Base-by-base conservation (phyloP, 2,888 invertebrate species). In the Doris montereyensis region DNA sequence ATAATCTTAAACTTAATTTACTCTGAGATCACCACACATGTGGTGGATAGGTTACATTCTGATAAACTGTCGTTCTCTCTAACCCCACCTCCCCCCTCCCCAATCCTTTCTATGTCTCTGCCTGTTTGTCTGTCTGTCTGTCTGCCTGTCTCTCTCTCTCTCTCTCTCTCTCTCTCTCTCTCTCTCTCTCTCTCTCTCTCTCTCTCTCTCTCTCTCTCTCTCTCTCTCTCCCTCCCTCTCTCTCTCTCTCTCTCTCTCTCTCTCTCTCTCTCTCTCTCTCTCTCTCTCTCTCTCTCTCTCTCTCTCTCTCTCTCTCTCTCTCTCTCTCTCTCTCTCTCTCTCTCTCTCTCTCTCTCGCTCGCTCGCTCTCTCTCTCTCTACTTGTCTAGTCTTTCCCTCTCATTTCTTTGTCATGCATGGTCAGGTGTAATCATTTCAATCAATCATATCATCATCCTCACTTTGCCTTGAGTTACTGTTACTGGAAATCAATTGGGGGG, bases 241-340 rank as follows among this genome's bases (percentile, higher is more conserved):
- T 52, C 52, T 5, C 41, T 57, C 3, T 2, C 41, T 30, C 68
- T 24, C 75, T 34, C 62, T 62, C 8, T 75, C 75, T 62, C 35
- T 62, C 65, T 32, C 32, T 32, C 4, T 30, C 32, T 30, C 70
- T 30, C 70, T 70, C 32, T 34, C 32, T 70, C 32, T 70, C 32
- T 70, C 30, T 28, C 30, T 70, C 30, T 30, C 58, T 58, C 60
- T 34, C 72, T 65, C 62, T 78, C n/a, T 65, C 72, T 71, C n/a
- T 34, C 13, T 71, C 32, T 34, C 65, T 62, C 24, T 21, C 17
- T 24, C 35, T 71, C 17, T 17, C 41, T 21, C n/a, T n/a, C n/a
- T n/a, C 1, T 72, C 26, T 26, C 52, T 52, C 57, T 28, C 70
- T 60, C 58, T 77, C 10, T 60, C 70, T 68, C 10, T 28, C 5